Conservation (phyloP, 2,797 vertebrate genomes). For the Oophaga sylvatica region DNA sequence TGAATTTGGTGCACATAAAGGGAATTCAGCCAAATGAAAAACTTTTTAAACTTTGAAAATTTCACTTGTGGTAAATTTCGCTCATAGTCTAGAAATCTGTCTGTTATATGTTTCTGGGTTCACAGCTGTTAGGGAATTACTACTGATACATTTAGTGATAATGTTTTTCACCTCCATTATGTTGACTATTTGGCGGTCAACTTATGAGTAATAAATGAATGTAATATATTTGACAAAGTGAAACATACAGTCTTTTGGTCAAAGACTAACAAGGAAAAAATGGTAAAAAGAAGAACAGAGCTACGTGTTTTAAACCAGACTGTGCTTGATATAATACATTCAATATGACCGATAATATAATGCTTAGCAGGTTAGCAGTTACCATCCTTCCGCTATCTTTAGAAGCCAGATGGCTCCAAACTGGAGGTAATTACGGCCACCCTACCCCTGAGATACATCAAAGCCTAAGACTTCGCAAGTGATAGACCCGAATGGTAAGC, state of each 20-base stretch:
- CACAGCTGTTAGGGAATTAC: neutral
- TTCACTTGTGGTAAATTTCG: too few species aligned
- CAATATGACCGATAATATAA: slow-evolving; percentile 49
- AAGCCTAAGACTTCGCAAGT: slow-evolving; percentile 31
- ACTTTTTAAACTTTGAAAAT: too few species aligned
- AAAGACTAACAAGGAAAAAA: neutral
- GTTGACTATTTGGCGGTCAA: neutral
- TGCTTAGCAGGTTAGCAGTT: slow-evolving; percentile 37
- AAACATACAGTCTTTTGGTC: neutral
- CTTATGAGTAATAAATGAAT: slow-evolving; percentile 26
- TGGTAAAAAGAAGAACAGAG: slow-evolving; percentile 25
- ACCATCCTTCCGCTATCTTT: slow-evolving; percentile 44
- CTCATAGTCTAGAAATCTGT: neutral
- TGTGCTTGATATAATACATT: slow-evolving; percentile 29
- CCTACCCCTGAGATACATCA: slow-evolving; percentile 49
- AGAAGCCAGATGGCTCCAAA: slow-evolving; percentile 48
- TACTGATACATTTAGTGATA: neutral
- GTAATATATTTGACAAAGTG: too few species aligned
- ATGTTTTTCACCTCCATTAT: neutral
- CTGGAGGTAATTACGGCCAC: slow-evolving; percentile 42
- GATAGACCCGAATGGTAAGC: slow-evolving; percentile 41
- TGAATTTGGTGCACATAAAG: too few species aligned
- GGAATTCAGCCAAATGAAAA: too few species aligned
- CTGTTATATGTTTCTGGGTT: neutral
- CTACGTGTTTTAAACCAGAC: neutral